Conservation (phyloP, 1,140 invertebrate species). For the Wasmannia auropunctata region DNA sequence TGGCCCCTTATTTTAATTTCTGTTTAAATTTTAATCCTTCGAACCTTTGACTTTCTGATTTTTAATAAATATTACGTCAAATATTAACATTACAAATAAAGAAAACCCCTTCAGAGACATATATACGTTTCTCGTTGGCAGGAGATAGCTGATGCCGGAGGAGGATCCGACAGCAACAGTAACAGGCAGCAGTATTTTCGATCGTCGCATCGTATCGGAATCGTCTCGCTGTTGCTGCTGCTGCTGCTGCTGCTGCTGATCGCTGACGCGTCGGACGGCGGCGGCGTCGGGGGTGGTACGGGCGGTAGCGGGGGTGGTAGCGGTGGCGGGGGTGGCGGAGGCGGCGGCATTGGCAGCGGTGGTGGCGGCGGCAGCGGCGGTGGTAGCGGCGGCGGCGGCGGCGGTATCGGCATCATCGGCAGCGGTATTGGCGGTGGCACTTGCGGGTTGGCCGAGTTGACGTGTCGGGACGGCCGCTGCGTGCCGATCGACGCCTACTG, state of each 20-base stretch:
- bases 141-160: conserved; percentile 82
- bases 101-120: background rate
- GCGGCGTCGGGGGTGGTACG: conserved; percentile 11
- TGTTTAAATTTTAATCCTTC: too few species aligned
- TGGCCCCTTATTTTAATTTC: too few species aligned
- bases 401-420: conserved; percentile 42
- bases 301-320: background rate
- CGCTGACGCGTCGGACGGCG: conserved; percentile 27
- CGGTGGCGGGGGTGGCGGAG: conserved; percentile 8
- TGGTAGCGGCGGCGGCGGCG: background rate
- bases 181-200: conserved; percentile 42
- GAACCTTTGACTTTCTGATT: too few species aligned
- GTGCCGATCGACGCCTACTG: conserved; percentile 94
- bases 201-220: conserved; percentile 16
- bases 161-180: conserved; percentile 59
- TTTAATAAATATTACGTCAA: too few species aligned
- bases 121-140: conserved; percentile 55
- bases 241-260: conserved; percentile 35
- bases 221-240: conserved; percentile 36
- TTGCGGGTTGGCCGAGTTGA: conserved; percentile 93
- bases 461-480: conserved; percentile 92
- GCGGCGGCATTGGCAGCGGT: conserved; percentile 58
- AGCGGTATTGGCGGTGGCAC: conserved; percentile 74
- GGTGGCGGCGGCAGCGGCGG: background rate
- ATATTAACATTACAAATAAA: background rate